Percentiles rank a stretch among this genome's conserved stretches.
Conservation (phyloP, 2,888 invertebrate genomes). For the Phyto melanocephala region DNA sequence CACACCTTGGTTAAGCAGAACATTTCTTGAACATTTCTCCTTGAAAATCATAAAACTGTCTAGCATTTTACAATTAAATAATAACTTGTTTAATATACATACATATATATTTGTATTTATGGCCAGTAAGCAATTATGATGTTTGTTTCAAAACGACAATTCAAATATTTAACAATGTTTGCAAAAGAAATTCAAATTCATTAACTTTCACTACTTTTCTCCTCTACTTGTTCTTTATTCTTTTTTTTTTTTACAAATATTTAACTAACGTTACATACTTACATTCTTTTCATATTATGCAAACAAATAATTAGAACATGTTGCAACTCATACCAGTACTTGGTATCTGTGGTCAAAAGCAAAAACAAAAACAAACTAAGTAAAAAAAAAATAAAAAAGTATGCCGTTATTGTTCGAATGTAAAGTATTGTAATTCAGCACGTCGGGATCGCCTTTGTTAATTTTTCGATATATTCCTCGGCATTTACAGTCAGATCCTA, state of each 20-base stretch:
- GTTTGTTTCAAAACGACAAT: background rate
- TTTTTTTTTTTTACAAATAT: slow-evolving; percentile 23
- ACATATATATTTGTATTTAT: slow-evolving; percentile 9
- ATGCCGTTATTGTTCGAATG: too few species aligned
- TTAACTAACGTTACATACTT: background rate
- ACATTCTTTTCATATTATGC: too few species aligned
- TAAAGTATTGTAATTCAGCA: too few species aligned
- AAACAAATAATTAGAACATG: background rate
- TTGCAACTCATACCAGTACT: background rate
- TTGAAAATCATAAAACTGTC: slow-evolving; percentile 20
- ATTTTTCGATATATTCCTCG: too few species aligned
- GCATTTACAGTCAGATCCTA: too few species aligned
- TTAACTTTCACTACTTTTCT: background rate
- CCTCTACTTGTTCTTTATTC: too few species aligned
- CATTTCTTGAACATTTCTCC: background rate
- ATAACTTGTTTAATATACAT: background rate
- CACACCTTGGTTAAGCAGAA: slow-evolving; percentile 35
- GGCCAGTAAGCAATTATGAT: slow-evolving; percentile 19
- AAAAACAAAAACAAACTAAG: too few species aligned
- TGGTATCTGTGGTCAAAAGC: too few species aligned
- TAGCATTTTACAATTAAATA: background rate
- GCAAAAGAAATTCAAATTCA: slow-evolving; percentile 25
- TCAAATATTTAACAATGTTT: slow-evolving; percentile 19
- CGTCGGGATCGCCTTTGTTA: too few species aligned
- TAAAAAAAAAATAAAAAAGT: too few species aligned